Evolutionary conservation across 2,888 invertebrate species (phyloP).

Genomic region (Lissonota sp.): DNA sequence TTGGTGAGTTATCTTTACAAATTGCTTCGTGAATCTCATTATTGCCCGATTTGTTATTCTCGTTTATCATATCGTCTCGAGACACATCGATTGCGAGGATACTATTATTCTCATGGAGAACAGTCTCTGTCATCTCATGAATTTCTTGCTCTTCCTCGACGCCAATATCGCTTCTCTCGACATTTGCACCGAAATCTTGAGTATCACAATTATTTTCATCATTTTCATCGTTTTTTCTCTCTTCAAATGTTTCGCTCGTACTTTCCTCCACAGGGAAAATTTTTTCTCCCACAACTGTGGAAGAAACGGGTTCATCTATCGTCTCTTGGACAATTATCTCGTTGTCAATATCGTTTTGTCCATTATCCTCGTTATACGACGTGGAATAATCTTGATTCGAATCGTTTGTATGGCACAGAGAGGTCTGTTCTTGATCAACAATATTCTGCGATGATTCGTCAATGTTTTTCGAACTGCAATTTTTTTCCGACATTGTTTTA

Average conservation of each 20-base stretch:
- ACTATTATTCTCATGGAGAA: neutral
- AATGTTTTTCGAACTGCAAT: neutral
- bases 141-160: neutral
- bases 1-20: neutral
- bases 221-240: neutral
- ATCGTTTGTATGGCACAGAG: neutral
- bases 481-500: neutral
- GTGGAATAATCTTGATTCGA: neutral
- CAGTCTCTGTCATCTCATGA: neutral
- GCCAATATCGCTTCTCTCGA: neutral
- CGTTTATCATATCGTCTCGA: neutral
- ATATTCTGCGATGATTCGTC: neutral
- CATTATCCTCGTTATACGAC: neutral
- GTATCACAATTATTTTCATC: neutral
- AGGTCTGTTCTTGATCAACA: neutral
- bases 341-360: neutral
- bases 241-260: neutral
- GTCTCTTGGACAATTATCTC: slow-evolving; percentile 3
- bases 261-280: neutral
- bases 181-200: neutral
- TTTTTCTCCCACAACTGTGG: neutral
- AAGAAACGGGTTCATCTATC: neutral
- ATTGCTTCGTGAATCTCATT: neutral
- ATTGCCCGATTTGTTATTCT: neutral
- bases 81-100: neutral